Conservation (phyloP, 2,113 vertebrate species). For the Phaethon lepturus region DNA sequence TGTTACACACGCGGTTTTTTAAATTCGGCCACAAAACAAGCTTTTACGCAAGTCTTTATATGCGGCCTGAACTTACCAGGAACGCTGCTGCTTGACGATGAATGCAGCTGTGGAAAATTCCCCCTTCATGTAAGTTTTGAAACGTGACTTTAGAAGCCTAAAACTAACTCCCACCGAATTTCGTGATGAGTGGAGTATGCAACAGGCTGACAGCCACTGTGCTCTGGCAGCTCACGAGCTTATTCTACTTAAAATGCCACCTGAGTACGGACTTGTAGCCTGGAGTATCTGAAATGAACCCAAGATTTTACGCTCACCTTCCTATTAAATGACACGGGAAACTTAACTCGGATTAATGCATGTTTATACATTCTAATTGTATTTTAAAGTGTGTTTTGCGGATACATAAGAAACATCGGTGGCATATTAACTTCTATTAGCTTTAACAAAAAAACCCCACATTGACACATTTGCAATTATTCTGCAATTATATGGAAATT, state of each 20-base stretch:
- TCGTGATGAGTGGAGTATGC: fast-evolving
- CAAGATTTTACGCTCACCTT: neutral
- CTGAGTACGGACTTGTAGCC: fast-evolving
- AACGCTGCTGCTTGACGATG: neutral
- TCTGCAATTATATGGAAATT: slow-evolving; percentile 54
- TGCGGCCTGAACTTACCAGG: too few relatives aligned
- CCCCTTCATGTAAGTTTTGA: neutral
- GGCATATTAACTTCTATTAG: slow-evolving; percentile 13
- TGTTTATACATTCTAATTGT: slow-evolving; percentile 23
- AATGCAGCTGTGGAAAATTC: neutral
- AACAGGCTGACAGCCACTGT: neutral
- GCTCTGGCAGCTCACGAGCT: fast-evolving
- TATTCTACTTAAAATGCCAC: neutral
- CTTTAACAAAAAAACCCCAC: neutral
- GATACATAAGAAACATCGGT: neutral
- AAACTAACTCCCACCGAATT: fast-evolving
- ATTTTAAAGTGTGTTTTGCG: neutral
- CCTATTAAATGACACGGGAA: neutral
- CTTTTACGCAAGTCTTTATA: neutral
- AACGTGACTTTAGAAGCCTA: neutral
- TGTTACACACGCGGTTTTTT: neutral
- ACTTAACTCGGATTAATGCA: neutral
- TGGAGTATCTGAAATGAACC: neutral
- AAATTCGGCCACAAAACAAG: neutral
- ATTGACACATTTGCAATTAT: neutral